Percentiles rank a stretch among this genome's conserved stretches.
Evolutionary conservation across 2,113 vertebrate genomes (phyloP).

Genomic region (Pampusana beccarii): DNA sequence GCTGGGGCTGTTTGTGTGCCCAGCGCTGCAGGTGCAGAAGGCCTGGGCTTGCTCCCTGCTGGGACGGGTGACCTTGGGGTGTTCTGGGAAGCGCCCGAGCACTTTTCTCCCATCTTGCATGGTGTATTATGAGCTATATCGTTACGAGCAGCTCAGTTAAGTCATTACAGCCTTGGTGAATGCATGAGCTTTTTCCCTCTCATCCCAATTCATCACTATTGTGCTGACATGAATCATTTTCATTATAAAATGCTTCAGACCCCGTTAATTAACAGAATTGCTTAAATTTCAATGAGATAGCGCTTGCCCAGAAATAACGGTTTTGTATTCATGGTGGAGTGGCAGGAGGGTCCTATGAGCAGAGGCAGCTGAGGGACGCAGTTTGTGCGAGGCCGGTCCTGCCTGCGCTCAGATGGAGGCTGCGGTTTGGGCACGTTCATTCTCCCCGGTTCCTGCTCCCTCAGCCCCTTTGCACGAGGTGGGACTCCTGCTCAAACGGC

Average conservation of each 20-base stretch:
- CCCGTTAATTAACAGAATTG: slow-evolving; percentile 65
- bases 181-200: slow-evolving; percentile 38
- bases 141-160: slow-evolving; percentile 39
- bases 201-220: slow-evolving; percentile 62
- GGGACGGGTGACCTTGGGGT: slow-evolving; percentile 30
- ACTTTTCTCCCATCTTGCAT: slow-evolving; percentile 8
- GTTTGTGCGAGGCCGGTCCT: no score
- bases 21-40: not conserved
- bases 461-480: no score
- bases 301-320: slow-evolving; percentile 25
- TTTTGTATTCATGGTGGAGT: not conserved
- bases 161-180: slow-evolving; percentile 53
- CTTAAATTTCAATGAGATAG: slow-evolving; percentile 47
- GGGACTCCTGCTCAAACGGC: not conserved
- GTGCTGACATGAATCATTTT: slow-evolving; percentile 66
- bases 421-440: no score
- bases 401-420: no score
- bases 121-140: not conserved
- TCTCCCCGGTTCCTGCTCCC: no score
- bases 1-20: not conserved
- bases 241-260: slow-evolving; percentile 66
- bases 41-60: not conserved
- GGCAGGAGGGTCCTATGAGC: not conserved
- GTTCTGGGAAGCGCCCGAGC: slow-evolving; percentile 44
- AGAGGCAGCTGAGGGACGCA: not conserved